A percentile compares a stretch with the other conserved stretches of the same genome.
Conservation (phyloP, 2,888 invertebrate species). For the Caenorhabditis sp. region DNA sequence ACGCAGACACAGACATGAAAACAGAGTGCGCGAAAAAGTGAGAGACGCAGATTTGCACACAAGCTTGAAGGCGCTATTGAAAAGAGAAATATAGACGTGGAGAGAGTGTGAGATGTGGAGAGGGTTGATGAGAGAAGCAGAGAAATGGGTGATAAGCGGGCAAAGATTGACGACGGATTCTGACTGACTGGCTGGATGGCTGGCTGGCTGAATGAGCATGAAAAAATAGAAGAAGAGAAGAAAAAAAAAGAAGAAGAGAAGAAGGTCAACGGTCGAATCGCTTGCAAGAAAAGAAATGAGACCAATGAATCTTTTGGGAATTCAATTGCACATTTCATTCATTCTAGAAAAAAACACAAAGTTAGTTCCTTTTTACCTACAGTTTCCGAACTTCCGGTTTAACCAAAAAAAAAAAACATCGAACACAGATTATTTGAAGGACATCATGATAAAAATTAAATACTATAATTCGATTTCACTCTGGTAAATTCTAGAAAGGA, state of each 20-base stretch:
- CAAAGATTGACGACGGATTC: background rate
- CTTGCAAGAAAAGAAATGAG: background rate
- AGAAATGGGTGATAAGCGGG: background rate
- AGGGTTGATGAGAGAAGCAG: background rate
- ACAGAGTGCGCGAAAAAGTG: background rate
- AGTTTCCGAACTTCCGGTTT: too few relatives aligned
- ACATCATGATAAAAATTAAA: too few relatives aligned
- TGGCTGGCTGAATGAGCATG: background rate
- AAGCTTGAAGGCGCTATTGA: background rate
- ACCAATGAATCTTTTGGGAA: background rate
- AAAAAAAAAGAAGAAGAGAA: slow-evolving; percentile 9
- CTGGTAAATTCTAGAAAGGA: too few relatives aligned
- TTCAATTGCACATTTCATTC: background rate
- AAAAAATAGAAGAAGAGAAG: slow-evolving; percentile 9
- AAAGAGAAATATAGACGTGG: background rate
- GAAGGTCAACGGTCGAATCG: background rate
- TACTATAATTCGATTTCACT: too few relatives aligned
- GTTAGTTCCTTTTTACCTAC: too few relatives aligned
- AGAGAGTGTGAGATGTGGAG: slow-evolving; percentile 1
- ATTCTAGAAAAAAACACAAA: too few relatives aligned
- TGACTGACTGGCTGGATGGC: background rate
- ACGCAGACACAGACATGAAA: background rate
- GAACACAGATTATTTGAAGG: too few relatives aligned
- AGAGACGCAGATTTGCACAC: slow-evolving; percentile 1
- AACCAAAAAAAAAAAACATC: too few relatives aligned